Evolutionary conservation across 2,888 invertebrate species (phyloP), one percentile per base, ranked within the genome.

Genomic region (Agrotis puta): DNA sequence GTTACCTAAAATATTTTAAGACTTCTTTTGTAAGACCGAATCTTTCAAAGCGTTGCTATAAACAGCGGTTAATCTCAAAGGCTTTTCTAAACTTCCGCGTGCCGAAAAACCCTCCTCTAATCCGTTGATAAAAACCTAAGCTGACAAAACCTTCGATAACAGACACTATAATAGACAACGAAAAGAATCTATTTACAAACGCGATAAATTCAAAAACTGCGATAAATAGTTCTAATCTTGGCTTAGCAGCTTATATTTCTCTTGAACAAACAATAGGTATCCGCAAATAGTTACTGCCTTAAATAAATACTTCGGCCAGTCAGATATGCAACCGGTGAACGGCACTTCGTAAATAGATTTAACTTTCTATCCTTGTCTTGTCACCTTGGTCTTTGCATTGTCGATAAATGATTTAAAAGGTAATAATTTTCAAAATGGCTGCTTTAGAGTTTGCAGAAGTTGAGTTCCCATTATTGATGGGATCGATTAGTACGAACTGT

Each of bases 311-410:
- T 84, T 70, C 75, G 64, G 72, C 51, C 74, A 78, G 79, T 67
- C 79, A 84, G 81, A 91, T 86, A 89, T 90, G 88, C 90, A 90
- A 89, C 87, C 70, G 89, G 93, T 91, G 92, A 93, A 91, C 88
- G 93, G 92, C 87, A 87, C 83, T 85, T 88, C 89, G 84, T 73
- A 90, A 92, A 91, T 93, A 92, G 93, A 92, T 94, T 93, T 93
- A 92, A 93, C 94, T 94, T 94, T 93, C 92, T 88, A 93, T 94
- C 90, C 93, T 92, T 91, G 92, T 87, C 80, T 75, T 85, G 88
- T 91, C 89, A 88, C 92, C 92, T 93, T 92, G 91, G 87, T 72
- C 57, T 84, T 88, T 88, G 87, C 87, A 72, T 83, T 74, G 65
- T 64, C 74, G 66, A 61, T 57, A 66, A 64, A 7, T 51, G 47